Evolutionary conservation across 2,797 vertebrate species (phyloP), one percentile per base, ranked within the genome.

Genomic region (Gouania willdenowi): DNA sequence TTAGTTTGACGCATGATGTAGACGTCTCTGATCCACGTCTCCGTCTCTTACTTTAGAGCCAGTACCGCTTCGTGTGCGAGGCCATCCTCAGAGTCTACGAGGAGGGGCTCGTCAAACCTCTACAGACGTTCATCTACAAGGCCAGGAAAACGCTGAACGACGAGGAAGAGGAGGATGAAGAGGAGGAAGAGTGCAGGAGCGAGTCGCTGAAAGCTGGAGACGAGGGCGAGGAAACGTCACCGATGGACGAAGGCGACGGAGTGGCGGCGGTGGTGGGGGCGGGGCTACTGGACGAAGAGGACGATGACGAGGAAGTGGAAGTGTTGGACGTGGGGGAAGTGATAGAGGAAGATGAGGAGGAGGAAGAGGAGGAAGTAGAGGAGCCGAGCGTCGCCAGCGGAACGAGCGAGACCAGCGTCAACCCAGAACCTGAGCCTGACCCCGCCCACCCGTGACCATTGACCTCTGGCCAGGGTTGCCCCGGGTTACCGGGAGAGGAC

Each of bases 61-160:
- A 99, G 77, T 99, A 98, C 84, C 92, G 93, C 85, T 99, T 98
- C 72, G 96, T 99, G 52, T 99, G 96, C 57, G 97, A 99, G 88
- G 97, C 97, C 83, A 98, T 99, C 83, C 79, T 97, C 84, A 98
- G 89, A 81, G 97, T 98, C 20, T 97, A 96, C 47, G 92, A 98
- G 86, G 94, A 98, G 85, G 92, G 89, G 52, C 81, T 94, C 82
- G 88, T 94, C 71, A 91, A 91, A 85, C 93, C 93, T 6, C 87
- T 90, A 72, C 87, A 85, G 52, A 58, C 85, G 26, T 75, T 80
- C 37, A 68, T 89, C 68, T 88, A 91, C 86, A 91, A 92, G 82
- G 90, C 84, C 70, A 75, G 75, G 71, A 81, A 86, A 17, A 46
- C 37, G 30, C 59, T 18, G 63, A 57, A 60, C 0, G 66, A 52